phyloP scores from a whole-genome alignment of 2,888 invertebrate species.

The Slavum lentiscoides region DNA sequence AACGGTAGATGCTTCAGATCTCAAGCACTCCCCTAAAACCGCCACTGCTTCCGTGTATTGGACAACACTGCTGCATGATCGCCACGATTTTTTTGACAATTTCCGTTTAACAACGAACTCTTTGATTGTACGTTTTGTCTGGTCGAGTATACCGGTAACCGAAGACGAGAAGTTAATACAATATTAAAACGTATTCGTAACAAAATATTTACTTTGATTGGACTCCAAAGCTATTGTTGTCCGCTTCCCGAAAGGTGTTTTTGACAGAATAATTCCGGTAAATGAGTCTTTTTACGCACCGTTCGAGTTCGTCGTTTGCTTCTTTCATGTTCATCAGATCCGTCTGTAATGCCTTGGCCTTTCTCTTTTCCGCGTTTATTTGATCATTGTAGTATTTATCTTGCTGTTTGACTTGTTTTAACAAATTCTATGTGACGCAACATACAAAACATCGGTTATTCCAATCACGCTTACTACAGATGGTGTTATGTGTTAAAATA shows the following conservation, averaged over 20 bases:
- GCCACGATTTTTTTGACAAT: neutral
- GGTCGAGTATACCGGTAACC: neutral
- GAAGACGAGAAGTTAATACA: neutral
- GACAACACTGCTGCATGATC: neutral
- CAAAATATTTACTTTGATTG: neutral
- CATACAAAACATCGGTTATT: neutral
- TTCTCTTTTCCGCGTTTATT: slow-evolving; percentile 69
- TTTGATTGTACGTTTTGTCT: neutral
- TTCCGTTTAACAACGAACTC: neutral
- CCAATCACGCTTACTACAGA: too few relatives aligned
- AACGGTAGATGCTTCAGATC: too few relatives aligned
- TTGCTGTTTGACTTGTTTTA: slow-evolving; percentile 72
- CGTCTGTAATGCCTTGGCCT: slow-evolving; percentile 71
- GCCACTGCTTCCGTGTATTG: neutral
- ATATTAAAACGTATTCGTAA: neutral
- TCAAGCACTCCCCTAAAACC: too few relatives aligned
- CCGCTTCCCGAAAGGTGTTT: neutral
- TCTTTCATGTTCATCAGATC: slow-evolving; percentile 59
- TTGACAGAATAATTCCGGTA: slow-evolving; percentile 8
- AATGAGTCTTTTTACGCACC: neutral
- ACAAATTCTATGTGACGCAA: slow-evolving; percentile 62
- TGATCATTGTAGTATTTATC: slow-evolving; percentile 75
- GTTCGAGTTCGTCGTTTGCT: neutral
- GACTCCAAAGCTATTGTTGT: too few relatives aligned
- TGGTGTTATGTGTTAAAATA: too few relatives aligned